Base-by-base conservation (phyloP, 1,140 invertebrate species). In the Drosophila sulfurigaster region DNA sequence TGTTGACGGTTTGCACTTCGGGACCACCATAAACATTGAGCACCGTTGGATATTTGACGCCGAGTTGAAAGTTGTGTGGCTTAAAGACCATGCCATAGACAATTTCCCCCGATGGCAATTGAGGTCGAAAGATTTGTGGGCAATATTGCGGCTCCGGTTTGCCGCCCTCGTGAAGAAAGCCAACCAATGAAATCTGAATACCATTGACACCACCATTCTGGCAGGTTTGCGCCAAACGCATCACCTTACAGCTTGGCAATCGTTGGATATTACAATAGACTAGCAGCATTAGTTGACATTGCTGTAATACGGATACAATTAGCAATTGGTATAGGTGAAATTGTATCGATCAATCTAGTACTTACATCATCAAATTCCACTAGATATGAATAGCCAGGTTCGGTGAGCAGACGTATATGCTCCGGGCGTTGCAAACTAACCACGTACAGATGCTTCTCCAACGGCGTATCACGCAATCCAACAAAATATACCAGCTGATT, bases 11-110 rank as follows among this genome's bases (percentile, higher is more conserved):
- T 94, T 99, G 98, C 25, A 99, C 98, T 93, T 99, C 98, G 0
- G 99, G 99, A 10, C 99, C 99, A 25, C 98, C 99, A 93, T 99
- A 99, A 13, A 99, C 97, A 93, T 99, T 98, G 11, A 99, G 94
- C 63, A 99, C 96, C 1, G 98, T 98, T 1, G 99, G 99, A 94
- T 99, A 99, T 70, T 97, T 97, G 35, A 95, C 93, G 7, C 95
- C 96, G 5, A 94, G 92, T 81, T 96, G 94, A 80, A 95, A 96
- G 92, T 96, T 96, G 80, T 96, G 95, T 0, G 98, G 98, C 79
- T 97, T 96, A 93, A 98, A 99, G 56, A 99, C 95, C 96, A 99
- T 98, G 3, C 97, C 97, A 92, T 98, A 98, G 43, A 98, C 94
- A 1, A 95, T 94, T 62, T 96, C 95, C 28, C 96, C 97, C 10